Base-by-base conservation (phyloP, 2,888 invertebrate genomes). In the Drosophila histrio region DNA sequence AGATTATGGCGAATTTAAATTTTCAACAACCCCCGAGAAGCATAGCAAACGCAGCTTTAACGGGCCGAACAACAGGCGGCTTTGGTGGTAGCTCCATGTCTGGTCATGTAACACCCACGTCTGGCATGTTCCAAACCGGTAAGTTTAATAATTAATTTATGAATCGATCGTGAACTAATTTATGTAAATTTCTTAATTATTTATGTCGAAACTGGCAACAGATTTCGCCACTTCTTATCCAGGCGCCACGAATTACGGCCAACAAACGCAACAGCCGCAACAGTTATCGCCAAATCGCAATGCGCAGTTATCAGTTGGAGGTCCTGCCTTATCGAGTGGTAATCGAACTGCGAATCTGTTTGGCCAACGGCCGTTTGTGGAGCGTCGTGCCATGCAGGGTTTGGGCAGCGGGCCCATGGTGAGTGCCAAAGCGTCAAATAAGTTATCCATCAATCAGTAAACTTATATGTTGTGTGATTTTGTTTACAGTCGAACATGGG, bases 1-100 rank as follows among this genome's bases (percentile, higher is more conserved):
- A 94, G 96, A 96, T 95, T 95, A 97, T 97, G 96, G 97, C 97
- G 94, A 97, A 96, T 94, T 94, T 97, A 95, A 97, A 97, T 94
- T 96, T 96, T 93, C 96, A 96, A 93, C 95, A 95, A 93, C 95
- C 96, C 89, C 96, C 96, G 93, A 95, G 97, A 93, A 97, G 96
- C 94, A 95, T 97, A 93, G 96, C 96, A 92, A 96, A 96, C 92
- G 95, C 94, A 89, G 94, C 94, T 92, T 93, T 95, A 91, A 93
- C 94, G 89, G 93, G 91, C 87, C 93, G 91, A 81, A 94, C 92
- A 93, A 94, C 94, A 92, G 93, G 94, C 90, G 93, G 93, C 71
- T 94, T 94, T 91, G 93, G 94, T 89, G 93, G 93, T 91, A 94
- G 94, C 92, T 94, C 95, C 89, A 93, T 95, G 90, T 94, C 95